Conservation (phyloP, 1,140 invertebrate genomes). For the Colletes latitarsis region DNA sequence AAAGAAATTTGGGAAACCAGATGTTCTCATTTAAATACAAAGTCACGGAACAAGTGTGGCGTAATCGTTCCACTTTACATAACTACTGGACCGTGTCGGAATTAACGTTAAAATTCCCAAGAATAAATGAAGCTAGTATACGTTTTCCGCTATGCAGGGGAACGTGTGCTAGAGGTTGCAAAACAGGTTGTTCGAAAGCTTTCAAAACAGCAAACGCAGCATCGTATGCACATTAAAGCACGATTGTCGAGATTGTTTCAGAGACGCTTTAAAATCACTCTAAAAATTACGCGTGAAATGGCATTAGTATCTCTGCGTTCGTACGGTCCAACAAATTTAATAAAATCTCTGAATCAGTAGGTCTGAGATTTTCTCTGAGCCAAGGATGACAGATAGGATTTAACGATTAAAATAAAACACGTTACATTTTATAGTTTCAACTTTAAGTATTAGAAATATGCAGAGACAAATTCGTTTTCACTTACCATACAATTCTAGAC, state of each 20-base stretch:
- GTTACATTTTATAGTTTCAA: too few species aligned
- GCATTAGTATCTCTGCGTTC: too few species aligned
- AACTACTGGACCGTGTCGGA: not conserved
- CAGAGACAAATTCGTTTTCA: too few species aligned
- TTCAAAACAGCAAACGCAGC: not conserved
- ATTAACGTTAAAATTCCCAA: conserved; percentile 24
- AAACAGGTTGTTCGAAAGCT: not conserved
- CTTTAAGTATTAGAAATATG: too few species aligned
- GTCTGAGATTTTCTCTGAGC: too few species aligned
- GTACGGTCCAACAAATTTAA: too few species aligned
- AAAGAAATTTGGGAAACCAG: conserved; percentile 15
- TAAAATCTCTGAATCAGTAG: too few species aligned
- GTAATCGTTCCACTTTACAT: conserved; percentile 37
- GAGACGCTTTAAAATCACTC: too few species aligned
- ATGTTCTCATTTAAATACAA: conserved; percentile 27
- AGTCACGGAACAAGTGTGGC: conserved; percentile 22
- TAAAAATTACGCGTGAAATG: too few species aligned
- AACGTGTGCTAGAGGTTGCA: not conserved
- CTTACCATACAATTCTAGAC: too few species aligned
- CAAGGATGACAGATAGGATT: too few species aligned
- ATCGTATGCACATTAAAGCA: not conserved
- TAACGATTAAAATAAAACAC: too few species aligned
- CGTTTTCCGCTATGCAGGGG: not conserved
- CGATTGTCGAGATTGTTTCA: not conserved
- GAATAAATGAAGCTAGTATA: conserved; percentile 5